phyloP scores from a whole-genome alignment of 2,888 invertebrate species.

The Amblyjoppa proteus region DNA sequence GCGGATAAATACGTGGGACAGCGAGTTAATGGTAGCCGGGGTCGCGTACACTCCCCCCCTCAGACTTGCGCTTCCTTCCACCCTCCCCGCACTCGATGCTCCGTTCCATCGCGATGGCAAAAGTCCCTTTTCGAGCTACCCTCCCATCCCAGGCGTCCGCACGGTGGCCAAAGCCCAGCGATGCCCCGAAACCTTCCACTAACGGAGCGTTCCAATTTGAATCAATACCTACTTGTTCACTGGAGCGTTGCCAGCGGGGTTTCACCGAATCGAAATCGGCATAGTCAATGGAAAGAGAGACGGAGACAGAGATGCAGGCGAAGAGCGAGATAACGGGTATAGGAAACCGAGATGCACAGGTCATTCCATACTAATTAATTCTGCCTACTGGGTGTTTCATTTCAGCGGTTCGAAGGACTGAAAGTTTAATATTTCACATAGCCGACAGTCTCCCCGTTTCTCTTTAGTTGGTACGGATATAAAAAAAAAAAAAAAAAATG shows the following conservation, averaged over 20 bases:
- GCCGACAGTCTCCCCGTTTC: not conserved
- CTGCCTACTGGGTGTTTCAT: constrained; percentile 76
- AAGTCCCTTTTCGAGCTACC: constrained; percentile 48
- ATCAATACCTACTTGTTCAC: constrained; percentile 83
- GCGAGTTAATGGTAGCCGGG: constrained; percentile 77
- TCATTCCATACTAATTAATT: constrained; percentile 80
- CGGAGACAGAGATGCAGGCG: constrained; percentile 4
- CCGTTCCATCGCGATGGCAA: constrained; percentile 62
- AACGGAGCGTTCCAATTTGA: constrained; percentile 76
- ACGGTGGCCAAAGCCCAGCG: constrained; percentile 34
- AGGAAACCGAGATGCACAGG: constrained; percentile 38
- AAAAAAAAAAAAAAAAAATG: not conserved
- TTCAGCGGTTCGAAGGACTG: not conserved
- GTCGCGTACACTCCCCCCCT: constrained; percentile 12
- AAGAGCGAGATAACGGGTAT: constrained; percentile 19
- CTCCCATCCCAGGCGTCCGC: constrained; percentile 40
- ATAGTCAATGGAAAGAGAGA: constrained; percentile 49
- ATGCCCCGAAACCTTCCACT: constrained; percentile 62
- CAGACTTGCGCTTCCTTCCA: constrained; percentile 25
- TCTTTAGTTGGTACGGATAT: not conserved
- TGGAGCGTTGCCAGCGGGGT: constrained; percentile 81
- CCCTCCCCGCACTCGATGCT: constrained; percentile 17
- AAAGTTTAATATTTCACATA: not conserved
- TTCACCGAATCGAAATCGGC: constrained; percentile 76
- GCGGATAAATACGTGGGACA: constrained; percentile 81